Base-by-base conservation (phyloP, 2,888 invertebrate species). In the Dryobota labecula region DNA sequence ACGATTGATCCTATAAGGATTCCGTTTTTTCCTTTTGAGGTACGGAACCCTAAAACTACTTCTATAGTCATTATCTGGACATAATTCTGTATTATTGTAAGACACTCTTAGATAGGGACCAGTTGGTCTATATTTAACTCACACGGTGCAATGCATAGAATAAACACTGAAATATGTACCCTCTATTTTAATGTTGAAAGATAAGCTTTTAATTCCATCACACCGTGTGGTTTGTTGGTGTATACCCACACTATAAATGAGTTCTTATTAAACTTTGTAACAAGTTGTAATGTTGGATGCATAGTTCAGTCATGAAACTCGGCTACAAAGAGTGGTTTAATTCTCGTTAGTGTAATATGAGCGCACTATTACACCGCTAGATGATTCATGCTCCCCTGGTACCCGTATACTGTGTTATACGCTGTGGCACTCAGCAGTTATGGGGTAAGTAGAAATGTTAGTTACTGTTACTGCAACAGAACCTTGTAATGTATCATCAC, bases 361-460 rank as follows among this genome's bases (percentile, higher is more conserved):
- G 77, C 76, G 47, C 68, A 73, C 82, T 76, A 82, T 84, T 72
- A 73, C 77, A 69, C 66, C 38, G 51, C 82, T 70, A 54, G 56
- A 82, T 77, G 84, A 82, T 73, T 72, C 73, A 84, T 81, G 69
- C 63, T 84, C 73, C 73, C 82, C 63, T 73, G 73, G 77, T 77
- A 75, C 70, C 33, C 53, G 60, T 58, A 41, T 65, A 53, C 69
- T 41, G 51, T 58, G 61, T 69, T 75, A 66, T n/a, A n/a, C n/a
- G n/a, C n/a, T n/a, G 58, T 41, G 56, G 74, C 65, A 67, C 83
- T 83, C 63, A 45, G 80, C 62, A 49, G 74, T 80, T 65, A 63
- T 54, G 41, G 57, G 58, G 57, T 73, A 58, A 73, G 83, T 80
- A 73, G 54, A 56, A 66, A 79, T 73, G 67, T 65, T 68, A 54